phyloP scores from a whole-genome alignment of 2,797 vertebrate genomes.

The Bufotes viridis region DNA sequence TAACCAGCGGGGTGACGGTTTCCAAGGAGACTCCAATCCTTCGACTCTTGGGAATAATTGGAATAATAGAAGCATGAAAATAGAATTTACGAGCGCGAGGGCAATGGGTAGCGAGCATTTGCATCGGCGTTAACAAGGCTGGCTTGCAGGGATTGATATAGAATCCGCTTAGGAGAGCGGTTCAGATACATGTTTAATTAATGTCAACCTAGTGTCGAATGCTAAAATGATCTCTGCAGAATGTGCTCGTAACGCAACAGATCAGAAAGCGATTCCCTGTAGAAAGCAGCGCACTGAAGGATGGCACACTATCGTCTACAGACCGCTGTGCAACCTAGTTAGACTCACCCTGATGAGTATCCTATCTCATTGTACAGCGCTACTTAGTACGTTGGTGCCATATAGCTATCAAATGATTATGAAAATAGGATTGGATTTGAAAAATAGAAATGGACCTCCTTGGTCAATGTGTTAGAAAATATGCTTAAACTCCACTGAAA shows the following conservation, averaged over 20 bases:
- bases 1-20: slow-evolving; percentile 42
- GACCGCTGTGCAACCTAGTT: background rate
- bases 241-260: slow-evolving; percentile 1
- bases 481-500: background rate
- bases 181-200: slow-evolving; percentile 38
- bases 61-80: slow-evolving; percentile 53
- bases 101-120: slow-evolving; percentile 34
- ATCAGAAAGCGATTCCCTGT: background rate
- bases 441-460: background rate
- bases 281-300: background rate
- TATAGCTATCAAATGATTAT: background rate
- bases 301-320: background rate
- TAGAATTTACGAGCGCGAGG: slow-evolving; percentile 40
- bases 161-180: background rate
- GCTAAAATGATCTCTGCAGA: slow-evolving; percentile 24
- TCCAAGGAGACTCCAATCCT: slow-evolving; percentile 46
- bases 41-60: slow-evolving; percentile 38
- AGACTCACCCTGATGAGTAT: background rate
- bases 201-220: slow-evolving; percentile 26
- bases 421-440: background rate
- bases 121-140: slow-evolving; percentile 39
- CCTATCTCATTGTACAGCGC: background rate
- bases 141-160: slow-evolving; percentile 11
- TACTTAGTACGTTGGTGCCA: background rate
- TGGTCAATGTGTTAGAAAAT: slow-evolving; percentile 17